Evolutionary conservation across 2,888 invertebrate species (phyloP).

Genomic region (Teleiodes luculella): DNA sequence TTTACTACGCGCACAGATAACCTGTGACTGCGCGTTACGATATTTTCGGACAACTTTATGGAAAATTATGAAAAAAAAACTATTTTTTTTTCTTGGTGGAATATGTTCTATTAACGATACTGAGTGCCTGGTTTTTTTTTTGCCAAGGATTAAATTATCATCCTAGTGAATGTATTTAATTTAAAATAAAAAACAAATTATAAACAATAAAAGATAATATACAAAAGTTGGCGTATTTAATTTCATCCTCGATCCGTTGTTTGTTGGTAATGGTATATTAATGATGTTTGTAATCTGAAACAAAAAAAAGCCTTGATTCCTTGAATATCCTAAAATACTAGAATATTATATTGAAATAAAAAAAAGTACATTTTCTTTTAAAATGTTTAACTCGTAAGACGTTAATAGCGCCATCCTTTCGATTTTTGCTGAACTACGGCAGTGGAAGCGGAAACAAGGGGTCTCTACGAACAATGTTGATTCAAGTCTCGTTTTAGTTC

Average conservation of each 20-base stretch:
- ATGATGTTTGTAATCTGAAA: slow-evolving; percentile 61
- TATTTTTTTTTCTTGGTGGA: no score
- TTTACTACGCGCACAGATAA: no score
- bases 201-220: not conserved
- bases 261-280: slow-evolving; percentile 38
- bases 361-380: no score
- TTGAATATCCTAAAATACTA: no score
- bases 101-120: no score
- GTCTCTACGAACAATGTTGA: not conserved
- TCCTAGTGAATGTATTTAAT: no score
- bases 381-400: not conserved
- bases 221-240: not conserved
- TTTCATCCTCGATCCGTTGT: not conserved
- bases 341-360: not conserved
- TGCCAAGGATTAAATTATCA: no score
- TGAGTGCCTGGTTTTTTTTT: no score
- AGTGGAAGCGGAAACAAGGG: not conserved
- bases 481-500: not conserved
- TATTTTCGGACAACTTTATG: no score
- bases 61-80: no score
- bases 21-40: no score
- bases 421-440: not conserved
- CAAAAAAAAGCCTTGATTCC: slow-evolving; percentile 18
- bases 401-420: slow-evolving; percentile 29
- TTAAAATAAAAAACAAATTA: not conserved